phyloP scores from a whole-genome alignment of 2,113 vertebrate genomes.

The Nibea albiflora region DNA sequence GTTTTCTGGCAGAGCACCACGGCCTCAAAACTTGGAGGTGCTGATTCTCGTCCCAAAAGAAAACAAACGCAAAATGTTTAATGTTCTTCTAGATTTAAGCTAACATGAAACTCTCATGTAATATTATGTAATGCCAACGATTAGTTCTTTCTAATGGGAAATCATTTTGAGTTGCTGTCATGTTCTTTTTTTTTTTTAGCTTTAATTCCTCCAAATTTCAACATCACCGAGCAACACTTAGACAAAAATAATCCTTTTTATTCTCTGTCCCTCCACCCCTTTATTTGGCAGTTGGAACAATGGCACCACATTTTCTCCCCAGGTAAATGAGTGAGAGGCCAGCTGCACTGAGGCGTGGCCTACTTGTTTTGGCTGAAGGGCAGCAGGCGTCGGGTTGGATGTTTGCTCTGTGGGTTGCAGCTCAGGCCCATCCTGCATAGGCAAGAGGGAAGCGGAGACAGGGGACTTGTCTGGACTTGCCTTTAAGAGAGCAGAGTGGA shows the following conservation, averaged over 20 bases:
- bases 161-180: conserved; percentile 10
- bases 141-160: background rate
- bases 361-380: conserved; percentile 54
- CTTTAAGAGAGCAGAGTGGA: conserved; percentile 14
- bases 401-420: conserved; percentile 49
- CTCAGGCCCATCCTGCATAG: conserved; percentile 15
- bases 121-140: background rate
- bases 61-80: no score
- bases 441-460: conserved; percentile 30
- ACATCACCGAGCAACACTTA: conserved; percentile 1
- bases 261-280: conserved; percentile 9
- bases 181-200: background rate
- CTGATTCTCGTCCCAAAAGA: no score
- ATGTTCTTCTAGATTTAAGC: no score
- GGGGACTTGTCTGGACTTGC: conserved; percentile 64
- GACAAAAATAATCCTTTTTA: conserved; percentile 27
- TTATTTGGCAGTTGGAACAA: background rate
- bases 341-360: conserved; percentile 54
- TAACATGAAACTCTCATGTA: no score
- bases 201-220: conserved; percentile 2
- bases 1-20: no score
- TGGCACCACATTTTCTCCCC: conserved; percentile 18
- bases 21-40: no score
- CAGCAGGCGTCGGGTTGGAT: conserved; percentile 26
- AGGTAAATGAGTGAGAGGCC: conserved; percentile 42